phyloP scores from a whole-genome alignment of 2,797 vertebrate species.

The Sparidentex hasta region DNA sequence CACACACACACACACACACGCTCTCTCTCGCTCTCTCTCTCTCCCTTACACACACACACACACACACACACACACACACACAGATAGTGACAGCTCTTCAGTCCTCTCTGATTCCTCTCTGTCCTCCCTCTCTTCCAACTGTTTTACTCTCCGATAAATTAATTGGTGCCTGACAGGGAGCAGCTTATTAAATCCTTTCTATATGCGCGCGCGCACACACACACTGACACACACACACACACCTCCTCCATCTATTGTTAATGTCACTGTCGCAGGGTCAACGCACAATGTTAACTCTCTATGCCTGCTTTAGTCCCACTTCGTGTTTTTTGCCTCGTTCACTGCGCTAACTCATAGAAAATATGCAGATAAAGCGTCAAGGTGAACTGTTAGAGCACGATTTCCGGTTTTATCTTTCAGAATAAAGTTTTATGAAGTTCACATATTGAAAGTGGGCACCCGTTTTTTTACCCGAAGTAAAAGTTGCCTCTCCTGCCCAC shows the following conservation, averaged over 20 bases:
- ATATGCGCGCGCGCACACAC: neutral
- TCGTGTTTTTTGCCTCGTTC: conserved; percentile 6
- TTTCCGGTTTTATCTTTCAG: conserved; percentile 56
- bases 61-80: conserved; percentile 2
- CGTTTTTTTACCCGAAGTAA: neutral
- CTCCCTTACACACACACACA: conserved; percentile 17
- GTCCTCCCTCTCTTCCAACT: conserved; percentile 36
- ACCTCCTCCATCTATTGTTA: conserved; percentile 18
- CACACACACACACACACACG: conserved; percentile 14
- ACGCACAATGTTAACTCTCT: conserved; percentile 2
- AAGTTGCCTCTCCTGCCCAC: neutral
- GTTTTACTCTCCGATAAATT: conserved; percentile 30
- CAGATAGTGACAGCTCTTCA: conserved; percentile 67
- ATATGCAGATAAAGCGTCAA: conserved; percentile 18
- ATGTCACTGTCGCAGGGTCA: conserved; percentile 10
- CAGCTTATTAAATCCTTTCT: conserved; percentile 29
- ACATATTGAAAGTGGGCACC: too few relatives aligned
- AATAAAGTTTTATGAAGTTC: conserved; percentile 26
- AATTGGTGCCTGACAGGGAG: conserved; percentile 34
- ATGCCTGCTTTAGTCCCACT: conserved; percentile 24
- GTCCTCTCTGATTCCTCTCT: conserved; percentile 30
- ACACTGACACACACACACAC: neutral
- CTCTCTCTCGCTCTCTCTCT: neutral
- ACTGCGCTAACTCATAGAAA: conserved; percentile 45
- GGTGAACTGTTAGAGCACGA: neutral